Evolutionary conservation across 2,797 vertebrate genomes (phyloP).

Genomic region (Bovichtus variegatus): DNA sequence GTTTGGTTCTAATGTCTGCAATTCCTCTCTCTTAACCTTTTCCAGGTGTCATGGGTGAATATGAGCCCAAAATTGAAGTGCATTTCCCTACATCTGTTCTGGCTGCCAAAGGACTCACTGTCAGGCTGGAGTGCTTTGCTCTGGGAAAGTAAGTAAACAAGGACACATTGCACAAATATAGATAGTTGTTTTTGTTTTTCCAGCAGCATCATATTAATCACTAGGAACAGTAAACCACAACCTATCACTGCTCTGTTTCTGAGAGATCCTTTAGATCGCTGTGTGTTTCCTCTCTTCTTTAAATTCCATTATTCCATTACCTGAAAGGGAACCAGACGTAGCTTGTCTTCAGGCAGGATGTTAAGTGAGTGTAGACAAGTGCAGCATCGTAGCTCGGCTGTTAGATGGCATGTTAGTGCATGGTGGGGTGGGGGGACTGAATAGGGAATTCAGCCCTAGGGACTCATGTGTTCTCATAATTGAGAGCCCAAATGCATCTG

Average conservation of each 20-base stretch:
- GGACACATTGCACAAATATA: conserved; percentile 51
- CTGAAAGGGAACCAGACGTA: conserved; percentile 68
- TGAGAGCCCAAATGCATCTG: conserved; percentile 79
- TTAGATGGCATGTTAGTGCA: conserved; percentile 79
- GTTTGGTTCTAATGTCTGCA: conserved; percentile 50
- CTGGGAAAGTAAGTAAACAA: conserved; percentile 96
- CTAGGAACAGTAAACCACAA: conserved; percentile 32
- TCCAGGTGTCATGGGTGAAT: conserved; percentile 97
- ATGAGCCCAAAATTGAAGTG: conserved; percentile 99
- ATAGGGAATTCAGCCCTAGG: conserved; percentile 72
- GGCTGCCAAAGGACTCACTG: conserved; percentile 92
- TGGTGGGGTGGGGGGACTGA: conserved; percentile 34
- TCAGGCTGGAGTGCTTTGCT: conserved; percentile 97
- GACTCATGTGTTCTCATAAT: conserved; percentile 80
- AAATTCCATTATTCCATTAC: conserved; percentile 77
- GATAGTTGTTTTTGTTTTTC: conserved; percentile 55
- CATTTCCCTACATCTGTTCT: conserved; percentile 93
- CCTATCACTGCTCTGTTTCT: conserved; percentile 31
- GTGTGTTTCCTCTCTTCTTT: conserved; percentile 57
- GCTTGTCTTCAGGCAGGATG: conserved; percentile 77
- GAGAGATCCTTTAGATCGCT: conserved; percentile 54
- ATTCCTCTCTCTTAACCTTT: conserved; percentile 81
- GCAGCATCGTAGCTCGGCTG: conserved; percentile 55
- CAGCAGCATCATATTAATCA: conserved; percentile 53
- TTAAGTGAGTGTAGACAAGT: conserved; percentile 77